phyloP scores from a whole-genome alignment of 2,113 vertebrate genomes.

The Chaetorhynchus papuensis region DNA sequence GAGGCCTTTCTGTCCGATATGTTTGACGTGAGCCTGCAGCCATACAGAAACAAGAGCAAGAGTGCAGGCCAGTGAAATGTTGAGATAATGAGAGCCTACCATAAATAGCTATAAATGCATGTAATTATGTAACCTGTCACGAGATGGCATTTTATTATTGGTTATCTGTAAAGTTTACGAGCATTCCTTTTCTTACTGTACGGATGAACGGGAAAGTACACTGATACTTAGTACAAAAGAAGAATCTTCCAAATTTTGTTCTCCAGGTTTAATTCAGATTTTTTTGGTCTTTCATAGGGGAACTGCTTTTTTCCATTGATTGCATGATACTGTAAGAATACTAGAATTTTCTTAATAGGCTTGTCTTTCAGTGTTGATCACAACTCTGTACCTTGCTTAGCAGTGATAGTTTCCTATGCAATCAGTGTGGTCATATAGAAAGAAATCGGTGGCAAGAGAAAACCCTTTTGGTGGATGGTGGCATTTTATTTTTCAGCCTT shows the following conservation, averaged over 20 bases:
- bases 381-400: not conserved
- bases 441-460: not conserved
- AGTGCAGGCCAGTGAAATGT: not conserved
- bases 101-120: not conserved
- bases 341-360: not conserved
- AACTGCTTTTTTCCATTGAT: not conserved
- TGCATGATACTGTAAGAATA: not conserved
- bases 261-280: not conserved
- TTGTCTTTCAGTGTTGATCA: not conserved
- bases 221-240: not conserved
- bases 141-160: not conserved
- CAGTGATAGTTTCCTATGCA: not conserved
- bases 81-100: not conserved
- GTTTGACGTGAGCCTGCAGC: not conserved
- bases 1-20: not conserved
- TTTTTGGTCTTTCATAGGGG: not conserved
- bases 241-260: not conserved
- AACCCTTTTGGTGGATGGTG: not conserved
- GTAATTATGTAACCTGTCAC: not conserved
- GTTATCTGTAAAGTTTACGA: not conserved
- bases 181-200: not conserved
- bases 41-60: not conserved
- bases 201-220: not conserved
- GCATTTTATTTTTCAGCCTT: not conserved
- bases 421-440: not conserved